Base-by-base conservation (phyloP, 1,140 invertebrate species). In the Saccostrea cuccullata region DNA sequence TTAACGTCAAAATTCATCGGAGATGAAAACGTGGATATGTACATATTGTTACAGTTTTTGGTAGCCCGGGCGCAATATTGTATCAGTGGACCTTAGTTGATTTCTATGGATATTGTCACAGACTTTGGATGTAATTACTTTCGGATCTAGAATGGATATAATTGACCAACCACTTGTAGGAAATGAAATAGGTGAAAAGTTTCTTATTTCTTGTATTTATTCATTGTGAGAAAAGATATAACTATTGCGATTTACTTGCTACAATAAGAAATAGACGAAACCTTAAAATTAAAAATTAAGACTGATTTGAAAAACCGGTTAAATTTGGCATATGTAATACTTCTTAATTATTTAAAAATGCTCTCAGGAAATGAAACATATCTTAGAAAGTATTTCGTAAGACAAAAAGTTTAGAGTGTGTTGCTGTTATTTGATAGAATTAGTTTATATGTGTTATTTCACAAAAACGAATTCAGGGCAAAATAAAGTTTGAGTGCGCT, bases 1-100 rank as follows among this genome's bases (percentile, higher is more conserved):
- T 77, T 77, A 77, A 77, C 30, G 70, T 77, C 70, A 77, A 77
- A 77, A 77, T 77, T 77, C 70, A 77, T 77, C 70, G 70, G 70
- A 77, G 70, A 77, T 77, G 70, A 77, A 77, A 77, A 77, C 70
- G 8, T 26, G 70, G 70, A 77, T 26, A 77, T 36, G 0, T 77
- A 36, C 30, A 77, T 13, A 77, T 77, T 77, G 70, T 77, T 77
- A 77, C 70, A 77, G 70, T 15, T 77, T 77, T 77, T 36, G 70
- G 26, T 77, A 77, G 70, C 30, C 70, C 26, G 70, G 70, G 23
- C 70, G 70, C 26, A 77, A 77, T 30, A 77, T 77, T 77, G 70
- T 77, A 77, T 30, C 70, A 77, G 70, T 77, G 70, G 70, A 30
- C 70, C 13, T 5, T 26, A 77, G 23, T 77, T 77, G 70, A 77